Conservation (phyloP, 2,888 invertebrate species). For the Dermolepida albohirtum region DNA sequence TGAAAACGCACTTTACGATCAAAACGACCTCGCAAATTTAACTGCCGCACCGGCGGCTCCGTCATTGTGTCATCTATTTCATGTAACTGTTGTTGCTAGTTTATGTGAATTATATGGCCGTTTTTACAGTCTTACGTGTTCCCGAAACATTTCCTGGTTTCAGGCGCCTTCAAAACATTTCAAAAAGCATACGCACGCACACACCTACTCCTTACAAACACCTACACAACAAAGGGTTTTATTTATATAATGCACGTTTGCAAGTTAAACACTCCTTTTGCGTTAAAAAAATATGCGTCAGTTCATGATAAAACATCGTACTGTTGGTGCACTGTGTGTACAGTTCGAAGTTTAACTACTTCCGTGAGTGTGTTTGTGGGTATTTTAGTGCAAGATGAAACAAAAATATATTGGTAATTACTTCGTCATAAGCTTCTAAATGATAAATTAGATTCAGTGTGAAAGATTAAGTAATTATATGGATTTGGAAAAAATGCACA, state of each 20-base stretch:
- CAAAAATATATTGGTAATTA: no score
- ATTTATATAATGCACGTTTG: slow-evolving; percentile 8
- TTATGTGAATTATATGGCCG: slow-evolving; percentile 47
- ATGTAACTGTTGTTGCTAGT: slow-evolving; percentile 44
- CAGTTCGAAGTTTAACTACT: no score
- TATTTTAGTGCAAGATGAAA: no score
- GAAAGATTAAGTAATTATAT: no score
- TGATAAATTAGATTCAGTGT: no score
- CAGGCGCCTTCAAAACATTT: slow-evolving; percentile 16
- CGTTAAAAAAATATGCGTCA: slow-evolving; percentile 1
- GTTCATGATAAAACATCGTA: slow-evolving; percentile 2
- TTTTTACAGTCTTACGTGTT: slow-evolving; percentile 46
- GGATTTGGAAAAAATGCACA: no score
- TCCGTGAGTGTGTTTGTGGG: no score
- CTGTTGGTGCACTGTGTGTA: no score
- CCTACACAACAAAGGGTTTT: slow-evolving; percentile 8
- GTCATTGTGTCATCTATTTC: slow-evolving; percentile 43
- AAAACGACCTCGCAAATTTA: slow-evolving; percentile 40
- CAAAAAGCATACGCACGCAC: slow-evolving; percentile 1
- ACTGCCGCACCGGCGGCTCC: slow-evolving; percentile 34
- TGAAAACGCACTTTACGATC: slow-evolving; percentile 35
- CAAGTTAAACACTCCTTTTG: neutral
- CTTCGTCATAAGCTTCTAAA: no score
- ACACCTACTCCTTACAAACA: slow-evolving; percentile 9
- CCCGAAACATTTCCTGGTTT: slow-evolving; percentile 45